Percentiles rank a stretch among this genome's conserved stretches.
Evolutionary conservation across 2,888 invertebrate species (phyloP).

Genomic region (Rhabditoides inermis): DNA sequence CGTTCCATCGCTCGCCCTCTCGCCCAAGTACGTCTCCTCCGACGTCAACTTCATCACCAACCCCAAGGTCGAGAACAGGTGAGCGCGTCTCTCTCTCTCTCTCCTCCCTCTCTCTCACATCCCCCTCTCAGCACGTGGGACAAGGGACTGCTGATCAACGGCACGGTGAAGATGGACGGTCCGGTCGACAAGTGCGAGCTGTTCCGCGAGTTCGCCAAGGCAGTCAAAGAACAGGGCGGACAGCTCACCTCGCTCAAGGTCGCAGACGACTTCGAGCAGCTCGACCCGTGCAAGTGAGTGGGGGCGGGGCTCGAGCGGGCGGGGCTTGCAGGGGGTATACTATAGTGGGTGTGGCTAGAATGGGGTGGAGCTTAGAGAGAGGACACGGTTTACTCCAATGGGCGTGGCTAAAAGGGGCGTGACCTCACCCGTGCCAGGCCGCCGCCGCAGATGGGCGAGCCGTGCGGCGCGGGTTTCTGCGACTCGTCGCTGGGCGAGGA

Average conservation of each 20-base stretch:
- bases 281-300: constrained; percentile 30
- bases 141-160: constrained; percentile 40
- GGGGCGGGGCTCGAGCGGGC: too few relatives aligned
- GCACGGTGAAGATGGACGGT: constrained; percentile 26
- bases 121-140: constrained; percentile 27
- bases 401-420: too few relatives aligned
- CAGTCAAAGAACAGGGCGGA: constrained; percentile 21
- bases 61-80: constrained; percentile 39
- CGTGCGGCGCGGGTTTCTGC: constrained; percentile 40
- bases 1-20: constrained; percentile 30
- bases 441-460: constrained; percentile 27
- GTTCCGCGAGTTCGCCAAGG: constrained; percentile 28
- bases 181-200: constrained; percentile 29
- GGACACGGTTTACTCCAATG: too few relatives aligned
- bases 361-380: too few relatives aligned
- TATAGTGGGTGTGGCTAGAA: too few relatives aligned
- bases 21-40: constrained; percentile 31
- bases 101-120: too few relatives aligned
- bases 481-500: constrained; percentile 44
- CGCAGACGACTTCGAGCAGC: constrained; percentile 26
- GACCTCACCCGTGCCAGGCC: too few relatives aligned
- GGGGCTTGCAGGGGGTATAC: too few relatives aligned
- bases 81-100: constrained; percentile 1
- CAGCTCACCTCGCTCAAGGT: constrained; percentile 28
- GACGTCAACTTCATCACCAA: constrained; percentile 43